Evolutionary conservation across 2,888 invertebrate genomes (phyloP), one percentile per base, ranked within the genome.

Genomic region (Ormyrus thymus): DNA sequence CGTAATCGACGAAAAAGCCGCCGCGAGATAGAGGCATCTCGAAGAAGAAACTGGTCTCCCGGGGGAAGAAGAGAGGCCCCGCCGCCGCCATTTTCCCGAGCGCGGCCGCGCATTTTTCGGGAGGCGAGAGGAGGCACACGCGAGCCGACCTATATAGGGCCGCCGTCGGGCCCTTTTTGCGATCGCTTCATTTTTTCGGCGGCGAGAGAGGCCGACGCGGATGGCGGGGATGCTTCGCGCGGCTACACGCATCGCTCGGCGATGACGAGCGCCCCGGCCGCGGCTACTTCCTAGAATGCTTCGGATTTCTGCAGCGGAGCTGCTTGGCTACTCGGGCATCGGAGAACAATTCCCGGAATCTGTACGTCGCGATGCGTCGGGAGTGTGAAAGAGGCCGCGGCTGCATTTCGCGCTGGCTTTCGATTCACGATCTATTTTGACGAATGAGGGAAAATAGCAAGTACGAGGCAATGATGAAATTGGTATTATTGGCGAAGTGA

Each of bases 11-110:
- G 43, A 11, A 43, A 11, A 50, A 59, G 29, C 56, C 55, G 55
- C 53, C 72, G 13, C 10, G 45, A 56, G 71, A 79, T 75, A 75
- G 61, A 71, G 70, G 79, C 74, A 71, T 79, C 74, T 46, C 61
- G 43, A 7, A 29, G 59, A 77, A 76, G 68, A 70, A 76, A 76
- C 76, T 76, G 70, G 76, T 76, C 70, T 29, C 69, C 2, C 29
- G 29, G 29, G 13, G 50, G 50, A 58, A 65, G 50, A 65, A 43
- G 73, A 15, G 66, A 53, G 15, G 7, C 46, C 43, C 46, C n/a
- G 50, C 48, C 5, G 64, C 64, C 43, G 69, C 61, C 69, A 62
- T 69, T 73, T 69, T 76, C 62, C 51, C 68, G 7, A 7, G 56
- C 50, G 59, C 1, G 68, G 56, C 48, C 50, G 58, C 61, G 68